Evolutionary conservation across 1,140 invertebrate genomes (phyloP).

Genomic region (Subanguina moxae): DNA sequence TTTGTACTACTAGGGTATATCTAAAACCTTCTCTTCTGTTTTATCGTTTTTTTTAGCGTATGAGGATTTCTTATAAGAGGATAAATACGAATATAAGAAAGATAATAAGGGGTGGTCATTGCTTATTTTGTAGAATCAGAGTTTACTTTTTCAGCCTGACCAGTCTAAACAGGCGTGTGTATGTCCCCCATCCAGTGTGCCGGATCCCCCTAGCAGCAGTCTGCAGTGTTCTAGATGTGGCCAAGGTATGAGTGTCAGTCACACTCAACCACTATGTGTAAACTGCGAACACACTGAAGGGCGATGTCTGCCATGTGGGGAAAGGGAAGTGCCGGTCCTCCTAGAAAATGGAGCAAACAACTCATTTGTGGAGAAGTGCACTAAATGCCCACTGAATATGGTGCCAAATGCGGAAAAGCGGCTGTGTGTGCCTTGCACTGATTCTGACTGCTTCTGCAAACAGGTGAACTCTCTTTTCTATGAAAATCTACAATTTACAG

Average conservation of each 20-base stretch:
- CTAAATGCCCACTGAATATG: slow-evolving; percentile 22
- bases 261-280: too few relatives aligned
- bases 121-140: too few relatives aligned
- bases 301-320: slow-evolving; percentile 13
- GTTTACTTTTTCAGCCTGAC: too few relatives aligned
- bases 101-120: too few relatives aligned
- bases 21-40: too few relatives aligned
- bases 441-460: slow-evolving; percentile 27
- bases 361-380: slow-evolving; percentile 9
- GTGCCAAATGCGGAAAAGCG: not conserved
- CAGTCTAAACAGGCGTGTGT: too few relatives aligned
- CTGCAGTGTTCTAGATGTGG: not conserved
- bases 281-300: not conserved
- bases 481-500: slow-evolving; percentile 16
- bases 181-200: too few relatives aligned
- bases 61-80: too few relatives aligned
- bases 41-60: too few relatives aligned
- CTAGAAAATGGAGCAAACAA: not conserved
- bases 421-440: slow-evolving; percentile 29
- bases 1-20: too few relatives aligned
- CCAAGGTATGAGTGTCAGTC: too few relatives aligned
- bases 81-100: too few relatives aligned
- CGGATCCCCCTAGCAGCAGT: not conserved
- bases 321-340: not conserved
- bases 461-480: slow-evolving; percentile 24